Evolutionary conservation across 2,797 vertebrate species (phyloP), one percentile per base, ranked within the genome.

Genomic region (Florisuga fusca): DNA sequence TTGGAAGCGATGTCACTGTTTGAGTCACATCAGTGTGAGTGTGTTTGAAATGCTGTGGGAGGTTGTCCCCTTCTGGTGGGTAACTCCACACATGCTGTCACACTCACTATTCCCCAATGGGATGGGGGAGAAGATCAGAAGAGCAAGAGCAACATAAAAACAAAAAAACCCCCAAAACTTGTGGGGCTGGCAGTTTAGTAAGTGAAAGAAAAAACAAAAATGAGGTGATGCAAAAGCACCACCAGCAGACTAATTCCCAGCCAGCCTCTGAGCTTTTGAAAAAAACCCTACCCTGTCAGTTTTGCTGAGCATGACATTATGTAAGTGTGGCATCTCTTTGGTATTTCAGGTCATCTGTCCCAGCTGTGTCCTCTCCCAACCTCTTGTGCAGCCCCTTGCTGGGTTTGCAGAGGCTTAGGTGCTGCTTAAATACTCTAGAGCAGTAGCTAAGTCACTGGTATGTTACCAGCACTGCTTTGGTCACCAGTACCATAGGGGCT

Each of bases 301-400:
- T 81, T 86, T 72, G 54, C 66, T 46, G 25, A 78, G 73, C 17
- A 22, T 57, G 79, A 33, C 61, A 62, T 51, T 61, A 2, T 26
- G 33, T 54, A 8, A 8, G 46, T 20, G 33, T 72, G 91, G 93
- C 90, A 92, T 93, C 22, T 64, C 51, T 77, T 8, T 12, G 84
- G 84, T 78, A 95, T 96, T 93, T 92, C 86, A 92, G 86, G 94
- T 95, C 94, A 94, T 84, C 94, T 94, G 94, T 95, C 94, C 93
- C 89, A 95, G 89, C 93, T 94, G 77, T 90, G 89, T 94, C 94
- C 86, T 94, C 63, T 77, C 69, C 61, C 89, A 88, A 38, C 83
- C 90, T 85, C 72, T 69, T 77, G 43, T 77, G 61, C 43, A 43
- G 8, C 51, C 62, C n/a, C 34, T 85, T 0, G 0, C 22, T 50